Evolutionary conservation across 2,888 invertebrate species (phyloP), one percentile per base, ranked within the genome.

Genomic region (Morpho achilles): DNA sequence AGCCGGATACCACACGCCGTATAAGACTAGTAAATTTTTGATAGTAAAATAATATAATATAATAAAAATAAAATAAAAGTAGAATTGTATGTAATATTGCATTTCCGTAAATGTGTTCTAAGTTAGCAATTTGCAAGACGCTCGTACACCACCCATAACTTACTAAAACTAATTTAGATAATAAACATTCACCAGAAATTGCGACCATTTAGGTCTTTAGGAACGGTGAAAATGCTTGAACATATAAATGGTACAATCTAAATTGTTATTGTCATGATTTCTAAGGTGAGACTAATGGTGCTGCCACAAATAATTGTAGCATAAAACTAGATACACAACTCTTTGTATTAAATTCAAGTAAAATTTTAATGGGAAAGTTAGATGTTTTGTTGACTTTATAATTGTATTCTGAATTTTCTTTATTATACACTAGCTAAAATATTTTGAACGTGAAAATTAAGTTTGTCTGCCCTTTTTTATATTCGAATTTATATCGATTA

Each of bases 141-240:
- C 43, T 39, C 32, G 23, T 55, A 43, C 50, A 53, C 50, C 53
- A 41, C 50, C 56, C 53, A 61, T 61, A 58, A 58, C 9, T 61
- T 61, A 58, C 56, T 59, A 50, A 59, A 59, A 59, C 56, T 56
- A 59, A 61, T 60, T 56, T 56, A 59, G 56, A 59, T 60, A 49
- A 58, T 58, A 49, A 58, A 56, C 56, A 41, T 49, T 58, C 43
- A 54, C 43, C 44, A 47, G 47, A 50, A 63, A 54, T 63, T 57
- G 57, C 50, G 43, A 43, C 59, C 50, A 53, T 60, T 59, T 53
- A 68, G 67, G 68, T 74, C 71, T 73, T 68, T 65, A 67, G 69
- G 65, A 66, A 69, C 47, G 47, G 41, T 32, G 49, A 48, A 41
- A 46, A 59, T 50, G 59, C 45, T 59, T 51, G 22, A 47, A 55